Evolutionary conservation across 2,113 vertebrate species (phyloP).

Genomic region (Ceyx melanurus): DNA sequence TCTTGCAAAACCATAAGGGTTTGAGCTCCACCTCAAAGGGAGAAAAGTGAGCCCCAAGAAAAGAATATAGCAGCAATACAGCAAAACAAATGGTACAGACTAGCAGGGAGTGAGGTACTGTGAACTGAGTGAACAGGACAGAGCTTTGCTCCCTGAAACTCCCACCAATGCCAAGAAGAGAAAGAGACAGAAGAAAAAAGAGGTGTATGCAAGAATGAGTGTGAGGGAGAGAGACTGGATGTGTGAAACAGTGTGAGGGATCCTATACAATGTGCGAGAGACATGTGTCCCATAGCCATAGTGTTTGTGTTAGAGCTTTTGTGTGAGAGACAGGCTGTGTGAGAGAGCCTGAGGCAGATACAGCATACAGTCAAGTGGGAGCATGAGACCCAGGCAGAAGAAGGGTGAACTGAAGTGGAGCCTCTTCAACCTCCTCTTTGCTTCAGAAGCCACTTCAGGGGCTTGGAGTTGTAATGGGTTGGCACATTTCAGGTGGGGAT

Average conservation of each 20-base stretch:
- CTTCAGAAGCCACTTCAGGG: neutral
- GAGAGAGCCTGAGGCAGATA: neutral
- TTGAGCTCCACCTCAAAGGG: neutral
- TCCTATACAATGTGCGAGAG: neutral
- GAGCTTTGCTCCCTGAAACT: neutral
- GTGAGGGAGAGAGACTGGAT: neutral
- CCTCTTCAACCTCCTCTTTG: neutral
- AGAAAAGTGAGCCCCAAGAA: neutral
- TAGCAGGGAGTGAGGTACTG: neutral
- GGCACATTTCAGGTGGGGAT: neutral
- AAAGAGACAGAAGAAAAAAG: neutral
- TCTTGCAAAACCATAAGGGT: neutral
- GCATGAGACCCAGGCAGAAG: neutral
- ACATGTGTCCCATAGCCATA: neutral
- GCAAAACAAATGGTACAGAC: neutral
- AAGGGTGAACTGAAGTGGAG: neutral
- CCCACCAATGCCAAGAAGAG: neutral
- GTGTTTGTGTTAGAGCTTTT: neutral
- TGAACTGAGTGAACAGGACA: neutral
- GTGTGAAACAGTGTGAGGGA: neutral
- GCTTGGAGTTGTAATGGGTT: neutral
- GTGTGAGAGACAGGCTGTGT: neutral
- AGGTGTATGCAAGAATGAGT: neutral
- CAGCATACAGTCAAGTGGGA: accelerated
- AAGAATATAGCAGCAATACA: neutral